Evolutionary conservation across 2,113 vertebrate species (phyloP), one percentile per base, ranked within the genome.

Genomic region (Turnix velox): DNA sequence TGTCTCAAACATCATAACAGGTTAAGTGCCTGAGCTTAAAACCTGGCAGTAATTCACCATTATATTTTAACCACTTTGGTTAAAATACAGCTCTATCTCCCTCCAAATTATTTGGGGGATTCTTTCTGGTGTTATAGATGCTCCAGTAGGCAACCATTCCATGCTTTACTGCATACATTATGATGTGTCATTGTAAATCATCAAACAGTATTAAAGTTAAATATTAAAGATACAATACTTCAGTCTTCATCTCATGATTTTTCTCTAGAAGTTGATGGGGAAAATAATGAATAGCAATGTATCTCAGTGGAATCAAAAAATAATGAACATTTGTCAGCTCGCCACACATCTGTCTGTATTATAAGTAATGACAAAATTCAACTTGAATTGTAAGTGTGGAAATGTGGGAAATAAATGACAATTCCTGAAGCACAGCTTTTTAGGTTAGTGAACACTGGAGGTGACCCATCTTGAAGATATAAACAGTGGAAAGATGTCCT

Each of bases 1-100:
- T 92, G 51, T 66, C 61, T 66, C 61, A 87, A 95, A 88, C 2
- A 1, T 84, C 31, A 59, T 92, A 94, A 92, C 91, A 95, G 93
- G 78, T 95, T 96, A 95, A 93, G 90, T 94, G 83, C 92, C 92
- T 94, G 84, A 84, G 92, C 95, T 89, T 92, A 93, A 87, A 57
- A 49, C 84, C 71, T 94, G 71, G 15, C 54, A 40, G 18, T 68
- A 81, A 91, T 84, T 92, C 54, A 84, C 49, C 85, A 71, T 85
- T 93, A 24, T 37, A 49, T 92, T 94, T 66, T 66, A 83, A 77
- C 55, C 10, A 63, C 48, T 40, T 78, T 37, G 6, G 61, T 89
- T 93, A 69, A 85, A 96, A 77, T 80, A n/a, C n/a, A n/a, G n/a
- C n/a, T 91, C n/a, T 91, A n/a, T 79, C 24, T 12, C 81, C 46